Evolutionary conservation across 2,797 vertebrate genomes (phyloP), one percentile per base, ranked within the genome.

Genomic region (Strix occidentalis): DNA sequence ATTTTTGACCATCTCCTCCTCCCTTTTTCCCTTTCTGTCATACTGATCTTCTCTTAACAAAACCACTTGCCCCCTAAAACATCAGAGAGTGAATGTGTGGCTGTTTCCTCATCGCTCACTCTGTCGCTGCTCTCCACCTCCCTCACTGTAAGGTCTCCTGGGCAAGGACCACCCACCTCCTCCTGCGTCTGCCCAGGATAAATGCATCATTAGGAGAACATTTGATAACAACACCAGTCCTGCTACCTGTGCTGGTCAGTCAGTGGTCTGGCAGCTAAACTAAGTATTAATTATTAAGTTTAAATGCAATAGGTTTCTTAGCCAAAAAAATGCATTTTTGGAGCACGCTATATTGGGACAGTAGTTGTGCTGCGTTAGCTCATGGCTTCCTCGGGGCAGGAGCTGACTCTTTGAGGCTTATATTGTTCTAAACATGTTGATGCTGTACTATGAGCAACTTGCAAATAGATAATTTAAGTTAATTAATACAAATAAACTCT

Each of bases 401-500:
- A 88, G 26, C 61, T 1, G 3, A 25, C 45, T 88, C 80, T 83
- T 19, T 69, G 74, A 71, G 39, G 46, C 16, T 66, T 72, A 48
- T 65, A 15, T 58, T 43, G 51, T 31, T 87, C 66, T 71, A 23
- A 89, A 48, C 29, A 63, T 13, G 54, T 83, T 65, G 77, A 72
- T 39, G 33, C n/a, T 81, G 41, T 53, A 50, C 63, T 82, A 26
- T 0, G 3, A 93, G 51, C 70, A 79, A 65, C 77, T 69, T 3
- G 4, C 76, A 96, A 86, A 87, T 35, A 90, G 66, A 63, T 78
- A 48, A 95, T 89, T 89, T 65, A 69, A 80, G 75, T 70, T 93
- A 87, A 96, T 97, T 87, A 95, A 90, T 92, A 93, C 58, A 89
- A 95, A 93, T 94, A 94, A 94, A 74, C 26, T 68, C 65, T 84